phyloP scores from a whole-genome alignment of 2,113 vertebrate species.

The Notothenia rossii region DNA sequence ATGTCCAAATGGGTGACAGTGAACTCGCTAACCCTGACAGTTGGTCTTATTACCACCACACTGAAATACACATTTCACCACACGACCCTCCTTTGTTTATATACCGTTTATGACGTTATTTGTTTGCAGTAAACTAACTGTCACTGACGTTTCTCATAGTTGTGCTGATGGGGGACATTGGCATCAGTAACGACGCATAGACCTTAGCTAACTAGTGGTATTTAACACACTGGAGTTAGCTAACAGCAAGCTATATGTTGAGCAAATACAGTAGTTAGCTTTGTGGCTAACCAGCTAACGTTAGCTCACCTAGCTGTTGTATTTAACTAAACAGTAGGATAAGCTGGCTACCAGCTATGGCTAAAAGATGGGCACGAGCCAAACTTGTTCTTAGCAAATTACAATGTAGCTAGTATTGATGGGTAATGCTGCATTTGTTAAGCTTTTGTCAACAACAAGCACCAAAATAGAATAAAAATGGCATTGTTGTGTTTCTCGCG shows the following conservation, averaged over 20 bases:
- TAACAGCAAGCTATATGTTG: slow-evolving; percentile 28
- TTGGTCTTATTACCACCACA: slow-evolving; percentile 23
- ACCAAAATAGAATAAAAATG: slow-evolving; percentile 28
- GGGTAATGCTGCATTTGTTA: slow-evolving; percentile 8
- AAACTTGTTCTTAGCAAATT: slow-evolving; percentile 54
- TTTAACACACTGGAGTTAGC: slow-evolving; percentile 53
- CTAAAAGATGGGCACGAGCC: slow-evolving; percentile 50
- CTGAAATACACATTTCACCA: slow-evolving; percentile 56
- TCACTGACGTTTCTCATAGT: slow-evolving; percentile 10
- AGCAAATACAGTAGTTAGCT: slow-evolving; percentile 54
- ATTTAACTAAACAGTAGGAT: slow-evolving; percentile 17
- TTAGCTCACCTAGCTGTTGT: slow-evolving; percentile 49
- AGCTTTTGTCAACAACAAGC: slow-evolving; percentile 9
- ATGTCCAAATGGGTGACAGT: slow-evolving; percentile 74
- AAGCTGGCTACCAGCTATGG: slow-evolving; percentile 15
- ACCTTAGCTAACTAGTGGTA: slow-evolving; percentile 43
- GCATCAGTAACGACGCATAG: slow-evolving; percentile 35
- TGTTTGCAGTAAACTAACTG: slow-evolving; percentile 35
- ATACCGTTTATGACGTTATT: slow-evolving; percentile 45
- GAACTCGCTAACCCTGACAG: slow-evolving; percentile 70
- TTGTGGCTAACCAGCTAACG: slow-evolving; percentile 59
- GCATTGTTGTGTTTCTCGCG: slow-evolving; percentile 54
- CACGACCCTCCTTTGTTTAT: slow-evolving; percentile 58
- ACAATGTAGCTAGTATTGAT: slow-evolving; percentile 7
- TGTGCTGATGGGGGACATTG: slow-evolving; percentile 5